phyloP scores from a whole-genome alignment of 2,888 invertebrate genomes.

The Chironomus tentans region DNA sequence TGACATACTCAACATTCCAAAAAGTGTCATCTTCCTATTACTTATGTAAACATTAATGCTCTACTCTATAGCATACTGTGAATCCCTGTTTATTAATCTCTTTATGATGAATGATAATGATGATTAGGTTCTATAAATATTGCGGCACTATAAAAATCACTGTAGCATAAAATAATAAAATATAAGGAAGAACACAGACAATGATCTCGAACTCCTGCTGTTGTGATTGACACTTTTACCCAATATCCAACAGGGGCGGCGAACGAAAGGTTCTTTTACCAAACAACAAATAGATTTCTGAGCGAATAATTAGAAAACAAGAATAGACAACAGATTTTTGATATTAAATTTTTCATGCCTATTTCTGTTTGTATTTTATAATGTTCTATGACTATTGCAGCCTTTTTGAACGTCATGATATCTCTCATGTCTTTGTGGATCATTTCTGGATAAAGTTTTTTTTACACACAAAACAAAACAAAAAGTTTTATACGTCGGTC shows the following conservation, averaged over 20 bases:
- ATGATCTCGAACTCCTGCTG: slow-evolving; percentile 3
- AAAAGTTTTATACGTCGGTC: not conserved
- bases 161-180: not conserved
- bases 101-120: slow-evolving; percentile 3
- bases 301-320: not conserved
- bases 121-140: not conserved
- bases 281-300: not conserved
- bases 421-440: not conserved
- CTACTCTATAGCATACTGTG: not conserved
- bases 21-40: not conserved
- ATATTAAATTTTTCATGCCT: not conserved
- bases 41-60: not conserved
- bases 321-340: slow-evolving; percentile 13
- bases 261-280: not conserved
- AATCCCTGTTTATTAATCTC: not conserved
- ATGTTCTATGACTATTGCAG: too few species aligned
- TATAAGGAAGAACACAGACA: not conserved
- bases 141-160: too few species aligned
- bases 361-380: not conserved
- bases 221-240: slow-evolving; percentile 24
- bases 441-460: not conserved
- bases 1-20: not conserved
- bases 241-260: slow-evolving; percentile 4
- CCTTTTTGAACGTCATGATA: not conserved
- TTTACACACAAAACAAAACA: not conserved